These are phyloP conservation scores for Bibio marci DNA, from an alignment of 2,888 invertebrate species.

Conservation along the genomic window DNA sequence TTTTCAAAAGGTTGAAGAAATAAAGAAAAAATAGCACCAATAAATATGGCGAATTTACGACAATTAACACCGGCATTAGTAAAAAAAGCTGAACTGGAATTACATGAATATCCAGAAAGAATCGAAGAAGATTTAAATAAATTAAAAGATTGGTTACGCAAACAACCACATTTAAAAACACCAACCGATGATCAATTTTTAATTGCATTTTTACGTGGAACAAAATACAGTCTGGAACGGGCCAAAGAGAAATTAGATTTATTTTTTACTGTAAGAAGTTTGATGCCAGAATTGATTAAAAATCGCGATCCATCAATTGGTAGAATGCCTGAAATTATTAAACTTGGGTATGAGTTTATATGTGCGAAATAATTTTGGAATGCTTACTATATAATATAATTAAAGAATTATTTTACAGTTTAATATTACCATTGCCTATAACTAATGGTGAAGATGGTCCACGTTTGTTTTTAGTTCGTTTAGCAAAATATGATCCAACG, in stretches of 20 bases:
- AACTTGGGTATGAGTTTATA: slow-evolving; percentile 6
- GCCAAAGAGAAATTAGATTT: slow-evolving; percentile 37
- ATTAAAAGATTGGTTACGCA: slow-evolving; percentile 33
- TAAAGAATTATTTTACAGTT: slow-evolving; percentile 8
- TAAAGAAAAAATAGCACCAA: neutral
- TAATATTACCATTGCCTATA: slow-evolving; percentile 14
- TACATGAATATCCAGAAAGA: slow-evolving; percentile 30
- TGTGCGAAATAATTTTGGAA: too few species aligned
- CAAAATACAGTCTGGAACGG: slow-evolving; percentile 34
- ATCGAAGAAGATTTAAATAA: slow-evolving; percentile 25
- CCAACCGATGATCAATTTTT: slow-evolving; percentile 33
- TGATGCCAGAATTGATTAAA: slow-evolving; percentile 38
- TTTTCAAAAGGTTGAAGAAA: too few species aligned
- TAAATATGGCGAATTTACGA: slow-evolving; percentile 15
- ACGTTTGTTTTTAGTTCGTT: slow-evolving; percentile 27
- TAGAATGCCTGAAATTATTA: slow-evolving; percentile 5
- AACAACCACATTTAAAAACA: slow-evolving; percentile 31
- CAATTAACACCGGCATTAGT: slow-evolving; percentile 18
- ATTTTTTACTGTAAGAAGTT: slow-evolving; percentile 37
- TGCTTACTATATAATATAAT: neutral
- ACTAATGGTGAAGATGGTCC: slow-evolving; percentile 24
- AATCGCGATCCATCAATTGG: slow-evolving; percentile 16
- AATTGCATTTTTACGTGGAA: slow-evolving; percentile 33
- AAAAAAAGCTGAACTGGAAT: slow-evolving; percentile 27
- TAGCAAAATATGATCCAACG: slow-evolving; percentile 30